These are phyloP conservation scores for Neogale vison DNA, from an alignment of 2,113 vertebrate genomes.

Conservation along the genomic window DNA sequence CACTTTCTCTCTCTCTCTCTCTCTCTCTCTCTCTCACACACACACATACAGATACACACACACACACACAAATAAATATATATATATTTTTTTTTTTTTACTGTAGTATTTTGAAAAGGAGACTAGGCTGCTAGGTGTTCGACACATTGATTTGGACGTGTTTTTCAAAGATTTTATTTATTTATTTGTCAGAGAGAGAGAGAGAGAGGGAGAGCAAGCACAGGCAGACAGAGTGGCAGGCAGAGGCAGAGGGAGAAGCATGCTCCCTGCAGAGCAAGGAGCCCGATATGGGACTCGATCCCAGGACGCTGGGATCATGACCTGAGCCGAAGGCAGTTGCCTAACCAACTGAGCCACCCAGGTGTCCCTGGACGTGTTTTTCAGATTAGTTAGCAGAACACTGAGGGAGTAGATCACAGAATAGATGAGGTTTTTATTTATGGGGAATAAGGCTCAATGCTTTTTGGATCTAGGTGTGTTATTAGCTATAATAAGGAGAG, in stretches of 20 bases:
- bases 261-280: too few species aligned
- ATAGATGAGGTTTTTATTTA: not conserved
- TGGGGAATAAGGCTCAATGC: not conserved
- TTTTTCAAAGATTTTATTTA: too few species aligned
- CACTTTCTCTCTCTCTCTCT: not conserved
- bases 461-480: not conserved
- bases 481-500: not conserved
- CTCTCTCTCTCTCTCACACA: not conserved
- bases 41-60: not conserved
- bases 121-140: not conserved
- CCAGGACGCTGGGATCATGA: too few species aligned
- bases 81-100: too few species aligned
- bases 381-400: not conserved
- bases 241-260: too few species aligned
- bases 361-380: not conserved
- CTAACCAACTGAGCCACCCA: too few species aligned
- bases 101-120: not conserved
- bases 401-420: not conserved
- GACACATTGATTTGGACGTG: not conserved
- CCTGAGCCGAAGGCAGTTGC: too few species aligned
- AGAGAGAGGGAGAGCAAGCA: too few species aligned
- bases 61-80: too few species aligned
- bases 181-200: too few species aligned
- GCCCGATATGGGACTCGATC: too few species aligned
- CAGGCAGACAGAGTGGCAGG: too few species aligned